Percentiles rank a stretch among this genome's conserved stretches.
phyloP scores from a whole-genome alignment of 2,113 vertebrate species.

The Origma solitaria region DNA sequence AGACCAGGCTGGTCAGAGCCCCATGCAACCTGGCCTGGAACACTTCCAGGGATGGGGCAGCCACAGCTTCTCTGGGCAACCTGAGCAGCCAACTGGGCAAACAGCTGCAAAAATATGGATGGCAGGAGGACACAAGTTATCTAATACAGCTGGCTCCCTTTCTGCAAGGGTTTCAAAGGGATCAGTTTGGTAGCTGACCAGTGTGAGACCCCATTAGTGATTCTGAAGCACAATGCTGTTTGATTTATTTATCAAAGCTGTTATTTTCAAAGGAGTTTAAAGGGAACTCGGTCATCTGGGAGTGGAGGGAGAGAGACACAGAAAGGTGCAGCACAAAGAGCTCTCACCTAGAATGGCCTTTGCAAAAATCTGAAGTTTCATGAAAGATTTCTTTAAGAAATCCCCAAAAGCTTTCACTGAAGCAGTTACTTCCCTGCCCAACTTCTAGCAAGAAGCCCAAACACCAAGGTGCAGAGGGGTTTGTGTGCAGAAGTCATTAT shows the following conservation, averaged over 20 bases:
- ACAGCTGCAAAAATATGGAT: not conserved
- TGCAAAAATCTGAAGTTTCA: not conserved
- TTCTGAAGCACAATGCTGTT: not conserved
- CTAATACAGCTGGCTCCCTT: not conserved
- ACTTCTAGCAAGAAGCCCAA: not conserved
- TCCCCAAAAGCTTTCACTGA: not conserved
- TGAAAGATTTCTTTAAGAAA: not conserved
- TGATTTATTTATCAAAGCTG: conserved; percentile 23
- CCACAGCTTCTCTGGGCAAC: not conserved
- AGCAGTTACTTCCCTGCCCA: not conserved
- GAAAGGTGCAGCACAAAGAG: not conserved
- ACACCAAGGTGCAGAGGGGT: not conserved
- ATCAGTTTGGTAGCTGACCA: not conserved
- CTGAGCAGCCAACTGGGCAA: not conserved
- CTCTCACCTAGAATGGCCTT: not conserved
- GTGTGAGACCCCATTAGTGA: not conserved
- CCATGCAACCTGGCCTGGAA: not conserved
- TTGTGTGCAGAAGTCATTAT: not conserved
- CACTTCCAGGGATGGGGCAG: not conserved
- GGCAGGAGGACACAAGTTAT: not conserved
- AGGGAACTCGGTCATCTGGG: not conserved
- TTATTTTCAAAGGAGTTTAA: not conserved
- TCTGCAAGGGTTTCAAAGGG: not conserved
- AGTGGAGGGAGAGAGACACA: not conserved
- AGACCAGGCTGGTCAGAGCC: not conserved